phyloP scores from a whole-genome alignment of 2,888 invertebrate species.

The Resseliella maxima region DNA sequence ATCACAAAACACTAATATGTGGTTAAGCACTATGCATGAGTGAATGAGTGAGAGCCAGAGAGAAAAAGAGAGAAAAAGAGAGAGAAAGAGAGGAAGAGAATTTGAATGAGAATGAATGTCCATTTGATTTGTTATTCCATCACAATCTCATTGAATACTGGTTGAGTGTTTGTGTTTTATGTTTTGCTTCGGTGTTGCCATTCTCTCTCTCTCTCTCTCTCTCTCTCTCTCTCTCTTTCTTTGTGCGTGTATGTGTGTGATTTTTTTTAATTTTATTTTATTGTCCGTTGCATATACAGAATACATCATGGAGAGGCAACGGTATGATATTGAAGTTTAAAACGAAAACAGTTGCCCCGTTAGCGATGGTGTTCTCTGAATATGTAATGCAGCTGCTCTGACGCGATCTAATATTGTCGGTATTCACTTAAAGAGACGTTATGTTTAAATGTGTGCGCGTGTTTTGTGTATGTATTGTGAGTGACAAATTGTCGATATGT shows the following conservation, averaged over 20 bases:
- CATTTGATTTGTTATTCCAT: too few species aligned
- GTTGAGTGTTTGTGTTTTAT: too few species aligned
- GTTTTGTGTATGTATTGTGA: neutral
- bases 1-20: neutral
- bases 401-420: too few species aligned
- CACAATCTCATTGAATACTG: too few species aligned
- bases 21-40: neutral
- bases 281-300: neutral
- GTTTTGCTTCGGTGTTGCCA: neutral
- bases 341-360: slow-evolving; percentile 1
- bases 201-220: neutral
- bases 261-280: neutral
- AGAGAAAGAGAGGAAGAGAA: too few species aligned
- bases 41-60: neutral
- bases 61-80: too few species aligned
- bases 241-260: too few species aligned
- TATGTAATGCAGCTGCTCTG: slow-evolving; percentile 9
- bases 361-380: neutral
- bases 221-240: neutral
- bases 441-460: neutral
- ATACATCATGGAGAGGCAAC: neutral
- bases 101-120: too few species aligned
- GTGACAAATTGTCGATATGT: slow-evolving; percentile 16
- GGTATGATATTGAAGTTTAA: neutral
- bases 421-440: too few species aligned